phyloP scores from a whole-genome alignment of 2,888 invertebrate genomes.

The Marasmarcha lunaedactyla region DNA sequence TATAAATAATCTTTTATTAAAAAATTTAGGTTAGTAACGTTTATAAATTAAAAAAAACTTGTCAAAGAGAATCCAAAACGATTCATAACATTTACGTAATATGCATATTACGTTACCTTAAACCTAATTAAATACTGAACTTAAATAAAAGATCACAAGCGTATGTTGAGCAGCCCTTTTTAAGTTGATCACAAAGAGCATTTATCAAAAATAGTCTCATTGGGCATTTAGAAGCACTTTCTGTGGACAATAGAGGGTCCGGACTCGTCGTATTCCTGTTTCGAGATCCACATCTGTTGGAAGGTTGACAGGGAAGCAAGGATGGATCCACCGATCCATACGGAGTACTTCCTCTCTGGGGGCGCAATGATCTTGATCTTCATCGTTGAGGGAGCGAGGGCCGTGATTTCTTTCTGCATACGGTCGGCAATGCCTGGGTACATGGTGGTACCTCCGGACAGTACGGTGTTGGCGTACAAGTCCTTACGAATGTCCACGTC shows the following conservation, averaged over 20 bases:
- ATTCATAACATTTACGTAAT: constrained; percentile 54
- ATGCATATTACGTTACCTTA: constrained; percentile 70
- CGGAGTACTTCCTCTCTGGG: constrained; percentile 95
- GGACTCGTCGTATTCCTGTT: constrained; percentile 98
- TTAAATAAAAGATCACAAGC: constrained; percentile 66
- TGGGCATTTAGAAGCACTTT: constrained; percentile 77
- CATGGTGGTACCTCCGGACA: constrained; percentile 96
- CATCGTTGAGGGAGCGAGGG: constrained; percentile 91
- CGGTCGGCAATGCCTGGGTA: constrained; percentile 95
- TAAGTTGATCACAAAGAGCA: constrained; percentile 58
- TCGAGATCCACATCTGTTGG: constrained; percentile 98
- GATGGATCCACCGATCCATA: constrained; percentile 95
- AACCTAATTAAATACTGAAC: constrained; percentile 66
- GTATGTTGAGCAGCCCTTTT: constrained; percentile 61
- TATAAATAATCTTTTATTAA: constrained; percentile 62
- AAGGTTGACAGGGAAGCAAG: constrained; percentile 92
- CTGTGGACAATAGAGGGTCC: constrained; percentile 95
- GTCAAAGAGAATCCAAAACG: constrained; percentile 44
- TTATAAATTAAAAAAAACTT: constrained; percentile 63
- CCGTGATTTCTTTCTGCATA: constrained; percentile 94
- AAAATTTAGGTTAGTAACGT: constrained; percentile 59
- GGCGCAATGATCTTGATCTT: constrained; percentile 96
- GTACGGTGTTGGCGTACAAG: constrained; percentile 94
- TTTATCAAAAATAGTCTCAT: constrained; percentile 57
- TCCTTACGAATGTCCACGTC: constrained; percentile 98